Evolutionary conservation across 2,888 invertebrate species (phyloP).

Genomic region (Liodrosophila aerea): DNA sequence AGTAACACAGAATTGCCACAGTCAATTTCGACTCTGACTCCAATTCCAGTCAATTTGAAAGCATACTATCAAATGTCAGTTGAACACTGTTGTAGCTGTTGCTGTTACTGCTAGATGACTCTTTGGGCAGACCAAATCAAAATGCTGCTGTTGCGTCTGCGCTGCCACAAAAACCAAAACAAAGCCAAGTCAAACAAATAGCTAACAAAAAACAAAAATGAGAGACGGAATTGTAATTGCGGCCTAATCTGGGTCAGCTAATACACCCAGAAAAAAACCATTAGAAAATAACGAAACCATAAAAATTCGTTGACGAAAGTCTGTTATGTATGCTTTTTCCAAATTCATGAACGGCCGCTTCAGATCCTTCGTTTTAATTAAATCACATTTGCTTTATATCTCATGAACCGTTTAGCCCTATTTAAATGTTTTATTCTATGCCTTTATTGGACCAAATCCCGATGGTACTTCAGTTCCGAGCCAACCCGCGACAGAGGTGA

Average conservation of each 20-base stretch:
- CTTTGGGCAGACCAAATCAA: constrained; percentile 57
- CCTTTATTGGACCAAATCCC: no score
- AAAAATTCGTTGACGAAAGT: no score
- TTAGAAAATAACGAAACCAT: no score
- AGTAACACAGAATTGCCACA: constrained; percentile 59
- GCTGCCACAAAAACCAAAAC: constrained; percentile 44
- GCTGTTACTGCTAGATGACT: constrained; percentile 49
- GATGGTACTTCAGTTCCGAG: no score
- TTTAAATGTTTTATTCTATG: no score
- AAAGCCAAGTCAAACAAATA: constrained; percentile 21
- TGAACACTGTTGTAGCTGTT: constrained; percentile 33
- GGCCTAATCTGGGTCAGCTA: constrained; percentile 75
- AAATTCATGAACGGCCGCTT: no score
- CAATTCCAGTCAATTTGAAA: constrained; percentile 77
- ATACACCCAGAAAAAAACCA: no score
- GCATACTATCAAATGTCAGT: constrained; percentile 78
- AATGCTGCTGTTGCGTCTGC: constrained; percentile 61
- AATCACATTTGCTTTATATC: no score
- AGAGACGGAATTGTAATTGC: constrained; percentile 71
- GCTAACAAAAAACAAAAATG: constrained; percentile 34
- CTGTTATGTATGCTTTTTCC: no score
- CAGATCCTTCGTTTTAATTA: no score
- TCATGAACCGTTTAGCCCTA: no score
- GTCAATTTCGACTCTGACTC: constrained; percentile 34
- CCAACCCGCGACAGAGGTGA: no score